phyloP scores from a whole-genome alignment of 2,888 invertebrate genomes.

The Gari tellinella region DNA sequence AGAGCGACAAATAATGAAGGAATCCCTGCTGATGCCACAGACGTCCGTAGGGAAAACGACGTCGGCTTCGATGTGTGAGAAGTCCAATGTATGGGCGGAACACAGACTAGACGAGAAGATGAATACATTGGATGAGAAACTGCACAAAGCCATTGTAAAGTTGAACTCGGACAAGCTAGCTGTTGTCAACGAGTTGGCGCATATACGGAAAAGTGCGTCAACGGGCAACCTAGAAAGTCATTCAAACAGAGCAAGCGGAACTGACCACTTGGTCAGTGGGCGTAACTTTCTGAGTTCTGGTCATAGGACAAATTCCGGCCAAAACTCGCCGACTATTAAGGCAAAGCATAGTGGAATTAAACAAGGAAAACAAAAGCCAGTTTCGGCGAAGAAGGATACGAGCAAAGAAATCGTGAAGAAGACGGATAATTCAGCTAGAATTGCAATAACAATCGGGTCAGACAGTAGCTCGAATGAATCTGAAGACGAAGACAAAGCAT shows the following conservation, averaged over 20 bases:
- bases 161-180: constrained; percentile 47
- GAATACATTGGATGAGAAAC: constrained; percentile 39
- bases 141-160: constrained; percentile 47
- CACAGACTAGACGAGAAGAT: constrained; percentile 41
- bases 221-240: constrained; percentile 37
- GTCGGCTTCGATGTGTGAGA: constrained; percentile 45
- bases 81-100: constrained; percentile 48
- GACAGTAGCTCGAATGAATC: constrained; percentile 28
- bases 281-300: neutral
- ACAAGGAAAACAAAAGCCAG: too few species aligned
- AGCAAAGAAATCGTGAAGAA: neutral
- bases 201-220: constrained; percentile 49
- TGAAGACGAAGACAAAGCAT: constrained; percentile 7
- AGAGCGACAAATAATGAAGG: constrained; percentile 27
- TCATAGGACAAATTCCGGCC: too few species aligned
- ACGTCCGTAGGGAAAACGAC: constrained; percentile 41
- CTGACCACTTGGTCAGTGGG: constrained; percentile 1
- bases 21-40: constrained; percentile 39
- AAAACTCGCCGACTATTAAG: too few species aligned
- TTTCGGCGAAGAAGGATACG: too few species aligned
- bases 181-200: constrained; percentile 39
- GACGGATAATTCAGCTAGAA: neutral
- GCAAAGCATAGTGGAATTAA: too few species aligned
- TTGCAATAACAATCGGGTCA: constrained; percentile 13
- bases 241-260: neutral